Evolutionary conservation across 2,888 invertebrate species (phyloP).

Genomic region (Platycnemis pennipes): DNA sequence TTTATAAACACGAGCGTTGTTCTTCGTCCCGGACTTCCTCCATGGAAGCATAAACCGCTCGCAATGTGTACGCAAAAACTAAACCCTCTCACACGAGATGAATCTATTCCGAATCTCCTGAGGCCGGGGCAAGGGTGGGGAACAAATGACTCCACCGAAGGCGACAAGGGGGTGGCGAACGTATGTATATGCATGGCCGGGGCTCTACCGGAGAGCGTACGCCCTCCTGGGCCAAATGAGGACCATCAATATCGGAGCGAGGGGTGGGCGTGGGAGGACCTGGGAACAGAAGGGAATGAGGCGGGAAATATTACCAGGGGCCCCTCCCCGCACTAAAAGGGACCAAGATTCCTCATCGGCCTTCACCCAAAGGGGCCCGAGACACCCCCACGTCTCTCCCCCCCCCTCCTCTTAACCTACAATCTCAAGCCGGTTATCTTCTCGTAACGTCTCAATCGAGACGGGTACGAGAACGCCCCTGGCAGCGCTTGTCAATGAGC

Average conservation of each 20-base stretch:
- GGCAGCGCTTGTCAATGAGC: not conserved
- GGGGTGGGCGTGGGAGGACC: not conserved
- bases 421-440: not conserved
- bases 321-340: not conserved
- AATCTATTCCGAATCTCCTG: not conserved
- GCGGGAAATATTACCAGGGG: not conserved
- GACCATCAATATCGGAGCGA: not conserved
- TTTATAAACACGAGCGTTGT: too few species aligned
- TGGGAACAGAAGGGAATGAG: not conserved
- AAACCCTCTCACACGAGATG: not conserved
- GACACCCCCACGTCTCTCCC: not conserved
- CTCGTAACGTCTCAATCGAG: not conserved
- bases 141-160: conserved; percentile 21
- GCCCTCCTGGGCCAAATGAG: not conserved
- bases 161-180: not conserved
- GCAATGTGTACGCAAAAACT: too few species aligned
- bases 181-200: conserved; percentile 6
- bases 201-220: not conserved
- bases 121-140: not conserved
- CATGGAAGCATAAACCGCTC: too few species aligned
- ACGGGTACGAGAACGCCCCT: not conserved
- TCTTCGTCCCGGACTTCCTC: too few species aligned
- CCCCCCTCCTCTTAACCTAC: too few species aligned
- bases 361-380: not conserved
- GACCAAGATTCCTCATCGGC: not conserved